These are phyloP conservation scores for Panorpa germanica DNA, from an alignment of 2,888 invertebrate genomes.

Conservation along the genomic window DNA sequence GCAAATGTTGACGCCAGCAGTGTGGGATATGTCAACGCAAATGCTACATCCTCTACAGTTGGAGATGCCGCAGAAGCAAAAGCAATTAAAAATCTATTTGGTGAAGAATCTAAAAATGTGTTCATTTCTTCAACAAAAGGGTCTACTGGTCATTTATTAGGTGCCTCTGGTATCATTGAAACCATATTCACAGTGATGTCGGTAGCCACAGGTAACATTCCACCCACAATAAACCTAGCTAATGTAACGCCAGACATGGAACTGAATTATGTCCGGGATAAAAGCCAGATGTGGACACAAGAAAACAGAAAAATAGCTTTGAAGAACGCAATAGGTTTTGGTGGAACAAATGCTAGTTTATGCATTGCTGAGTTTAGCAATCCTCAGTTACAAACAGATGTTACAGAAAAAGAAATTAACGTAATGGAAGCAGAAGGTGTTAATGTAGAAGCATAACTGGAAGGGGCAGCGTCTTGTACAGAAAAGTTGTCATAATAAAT, in stretches of 20 bases:
- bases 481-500: too few species aligned
- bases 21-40: conserved; percentile 71
- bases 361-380: too few species aligned
- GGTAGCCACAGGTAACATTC: conserved; percentile 46
- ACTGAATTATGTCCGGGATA: conserved; percentile 45
- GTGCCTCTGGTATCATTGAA: conserved; percentile 83
- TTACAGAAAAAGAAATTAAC: too few species aligned
- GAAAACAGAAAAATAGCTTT: conserved; percentile 41
- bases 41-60: conserved; percentile 83
- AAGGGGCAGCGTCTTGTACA: too few species aligned
- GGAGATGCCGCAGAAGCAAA: conserved; percentile 65
- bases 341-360: conserved; percentile 78
- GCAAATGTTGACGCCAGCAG: conserved; percentile 32
- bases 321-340: conserved; percentile 92
- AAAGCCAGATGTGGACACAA: conserved; percentile 34
- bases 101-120: conserved; percentile 30
- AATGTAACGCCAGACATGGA: conserved; percentile 34
- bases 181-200: conserved; percentile 59
- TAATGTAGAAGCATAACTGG: too few species aligned
- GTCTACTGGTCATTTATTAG: conserved; percentile 77
- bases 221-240: conserved; percentile 67
- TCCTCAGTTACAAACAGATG: too few species aligned
- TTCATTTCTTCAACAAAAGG: conserved; percentile 74
- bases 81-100: conserved; percentile 49
- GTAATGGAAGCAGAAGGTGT: too few species aligned